Percentiles rank a stretch among this genome's conserved stretches.
phyloP scores from a whole-genome alignment of 2,888 invertebrate genomes.

The Apotomis betuletana region DNA sequence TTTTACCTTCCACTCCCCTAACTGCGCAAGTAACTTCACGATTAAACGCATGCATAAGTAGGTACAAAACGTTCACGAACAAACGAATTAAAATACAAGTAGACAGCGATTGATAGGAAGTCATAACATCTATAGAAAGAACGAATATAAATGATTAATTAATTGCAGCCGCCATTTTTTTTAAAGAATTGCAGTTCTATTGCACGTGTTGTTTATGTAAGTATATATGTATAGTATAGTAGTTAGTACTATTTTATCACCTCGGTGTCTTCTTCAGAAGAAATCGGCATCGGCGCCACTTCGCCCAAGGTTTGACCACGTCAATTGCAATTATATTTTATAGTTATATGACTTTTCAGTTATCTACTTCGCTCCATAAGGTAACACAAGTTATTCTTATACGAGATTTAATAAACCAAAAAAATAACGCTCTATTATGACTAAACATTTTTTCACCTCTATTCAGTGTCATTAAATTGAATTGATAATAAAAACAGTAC shows the following conservation, averaged over 20 bases:
- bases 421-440: background rate
- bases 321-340: too few relatives aligned
- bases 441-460: background rate
- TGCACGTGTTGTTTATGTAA: too few relatives aligned
- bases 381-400: too few relatives aligned
- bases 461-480: background rate
- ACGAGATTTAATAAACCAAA: too few relatives aligned
- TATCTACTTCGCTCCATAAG: too few relatives aligned
- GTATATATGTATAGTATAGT: too few relatives aligned
- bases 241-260: too few relatives aligned
- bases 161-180: conserved; percentile 1
- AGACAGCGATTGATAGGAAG: conserved; percentile 22
- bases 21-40: background rate
- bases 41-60: conserved; percentile 1
- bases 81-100: conserved; percentile 23
- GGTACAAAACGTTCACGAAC: conserved; percentile 5
- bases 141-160: conserved; percentile 23
- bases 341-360: too few relatives aligned
- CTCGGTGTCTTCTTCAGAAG: too few relatives aligned
- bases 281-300: too few relatives aligned
- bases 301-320: too few relatives aligned
- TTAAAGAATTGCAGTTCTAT: background rate
- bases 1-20: too few relatives aligned
- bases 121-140: conserved; percentile 15
- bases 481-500: conserved; percentile 6